Evolutionary conservation across 2,888 invertebrate genomes (phyloP).

Genomic region (Drosophila pseudotalamancana): DNA sequence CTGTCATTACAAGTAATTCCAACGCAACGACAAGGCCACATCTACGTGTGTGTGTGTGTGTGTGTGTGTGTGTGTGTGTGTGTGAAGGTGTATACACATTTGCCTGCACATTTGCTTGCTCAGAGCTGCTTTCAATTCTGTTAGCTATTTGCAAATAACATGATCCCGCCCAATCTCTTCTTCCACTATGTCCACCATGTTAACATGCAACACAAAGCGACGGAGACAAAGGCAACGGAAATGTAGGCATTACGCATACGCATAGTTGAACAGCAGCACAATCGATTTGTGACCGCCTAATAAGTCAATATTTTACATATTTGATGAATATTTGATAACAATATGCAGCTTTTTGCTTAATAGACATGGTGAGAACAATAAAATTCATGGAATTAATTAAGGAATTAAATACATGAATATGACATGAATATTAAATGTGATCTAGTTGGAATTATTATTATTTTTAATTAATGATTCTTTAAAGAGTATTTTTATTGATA

Average conservation of each 20-base stretch:
- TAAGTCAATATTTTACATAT: constrained; percentile 1
- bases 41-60: constrained; percentile 22
- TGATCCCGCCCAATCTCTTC: background rate
- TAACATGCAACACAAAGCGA: constrained; percentile 37
- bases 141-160: constrained; percentile 27
- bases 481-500: no score
- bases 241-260: constrained; percentile 57
- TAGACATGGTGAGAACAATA: background rate
- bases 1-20: constrained; percentile 42
- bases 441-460: no score
- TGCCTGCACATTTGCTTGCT: constrained; percentile 10
- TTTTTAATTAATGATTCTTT: no score
- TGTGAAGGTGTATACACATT: constrained; percentile 21
- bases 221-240: constrained; percentile 34
- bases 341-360: background rate
- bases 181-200: constrained; percentile 25
- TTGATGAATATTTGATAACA: background rate
- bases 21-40: constrained; percentile 65
- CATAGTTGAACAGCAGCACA: constrained; percentile 29
- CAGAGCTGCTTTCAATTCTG: constrained; percentile 48
- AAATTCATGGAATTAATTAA: background rate
- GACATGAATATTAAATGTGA: no score
- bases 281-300: constrained; percentile 11
- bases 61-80: background rate
- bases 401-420: no score